Evolutionary conservation across 1,140 invertebrate species (phyloP), one percentile per base, ranked within the genome.

Genomic region (Aphidius ervi): DNA sequence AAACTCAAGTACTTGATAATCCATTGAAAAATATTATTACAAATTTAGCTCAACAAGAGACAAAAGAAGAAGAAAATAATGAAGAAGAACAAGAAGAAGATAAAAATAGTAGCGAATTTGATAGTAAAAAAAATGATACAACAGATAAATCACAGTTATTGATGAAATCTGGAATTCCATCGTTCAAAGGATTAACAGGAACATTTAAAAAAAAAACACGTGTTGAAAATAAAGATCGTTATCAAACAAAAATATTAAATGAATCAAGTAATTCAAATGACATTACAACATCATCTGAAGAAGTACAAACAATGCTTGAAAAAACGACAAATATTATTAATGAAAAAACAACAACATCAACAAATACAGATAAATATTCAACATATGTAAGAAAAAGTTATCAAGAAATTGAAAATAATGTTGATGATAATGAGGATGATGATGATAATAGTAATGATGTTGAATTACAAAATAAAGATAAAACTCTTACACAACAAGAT

Each of bases 401-500:
- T 31, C 23, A 31, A 88, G 72, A 88, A 86, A 0, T 68, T 88
- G 10, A 88, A 84, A 65, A 70, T 88, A 39, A 86, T 88, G 1
- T 87, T 31, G 1, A 31, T 31, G 23, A 31, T 31, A 31, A 31
- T 31, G 23, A 31, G 2, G 23, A 31, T 2, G 4, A 31, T 31
- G 23, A 31, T 31, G 23, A 31, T 31, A 31, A 31, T 31, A 31
- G 23, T 31, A 31, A 31, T 31, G 23, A 31, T 31, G 23, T 31
- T 31, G 23, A 31, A 31, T 31, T 31, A 31, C 23, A 4, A 31
- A 31, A 31, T 1, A 31, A 31, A 31, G 23, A 31, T 31, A 31
- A 31, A 31, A 31, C 23, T 31, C 23, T 31, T 4, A 31, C 4
- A 31, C 23, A 31, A 31, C 23, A 31, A 31, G 23, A 31, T 31